Percentiles rank a stretch among this genome's conserved stretches.
These are phyloP conservation scores for Lateolabrax maculatus DNA, from an alignment of 2,797 vertebrate genomes.

Conservation along the genomic window DNA sequence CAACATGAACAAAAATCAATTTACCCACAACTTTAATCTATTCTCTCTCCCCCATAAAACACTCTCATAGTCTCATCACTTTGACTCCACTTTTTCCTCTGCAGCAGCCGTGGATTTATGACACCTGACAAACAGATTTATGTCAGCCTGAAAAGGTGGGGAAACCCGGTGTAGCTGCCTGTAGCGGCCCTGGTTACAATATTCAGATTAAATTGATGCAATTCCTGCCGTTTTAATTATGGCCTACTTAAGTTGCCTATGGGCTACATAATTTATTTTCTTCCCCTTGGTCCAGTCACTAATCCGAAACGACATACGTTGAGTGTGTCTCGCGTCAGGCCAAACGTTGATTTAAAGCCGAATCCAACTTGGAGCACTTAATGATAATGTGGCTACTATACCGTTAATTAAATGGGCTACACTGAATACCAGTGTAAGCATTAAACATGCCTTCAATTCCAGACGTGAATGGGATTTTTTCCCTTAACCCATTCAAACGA, in stretches of 20 bases:
- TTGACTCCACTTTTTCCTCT: conserved; percentile 20
- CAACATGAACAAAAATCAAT: conserved; percentile 32
- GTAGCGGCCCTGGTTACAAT: conserved; percentile 52
- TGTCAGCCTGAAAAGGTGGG: conserved; percentile 42
- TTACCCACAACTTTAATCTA: conserved; percentile 35
- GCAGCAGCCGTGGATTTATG: conserved; percentile 39
- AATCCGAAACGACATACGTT: conserved; percentile 74
- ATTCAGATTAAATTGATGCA: conserved; percentile 77
- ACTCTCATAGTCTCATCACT: conserved; percentile 34
- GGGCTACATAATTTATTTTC: conserved; percentile 74
- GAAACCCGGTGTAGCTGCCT: conserved; percentile 23
- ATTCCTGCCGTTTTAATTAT: conserved; percentile 80
- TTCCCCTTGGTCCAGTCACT: conserved; percentile 63
- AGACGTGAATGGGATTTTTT: conserved; percentile 60
- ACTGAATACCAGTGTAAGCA: conserved; percentile 66
- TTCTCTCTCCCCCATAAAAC: conserved; percentile 34
- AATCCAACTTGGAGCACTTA: conserved; percentile 75
- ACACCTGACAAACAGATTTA: conserved; percentile 57
- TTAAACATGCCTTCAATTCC: conserved; percentile 73
- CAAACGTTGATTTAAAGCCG: conserved; percentile 80
- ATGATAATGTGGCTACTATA: conserved; percentile 73
- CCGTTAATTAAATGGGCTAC: conserved; percentile 77
- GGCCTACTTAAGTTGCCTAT: conserved; percentile 75
- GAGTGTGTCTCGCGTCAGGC: conserved; percentile 66
- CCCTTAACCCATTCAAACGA: conserved; percentile 57